Evolutionary conservation across 2,113 vertebrate genomes (phyloP).

Genomic region (Pseudopodoces humilis): DNA sequence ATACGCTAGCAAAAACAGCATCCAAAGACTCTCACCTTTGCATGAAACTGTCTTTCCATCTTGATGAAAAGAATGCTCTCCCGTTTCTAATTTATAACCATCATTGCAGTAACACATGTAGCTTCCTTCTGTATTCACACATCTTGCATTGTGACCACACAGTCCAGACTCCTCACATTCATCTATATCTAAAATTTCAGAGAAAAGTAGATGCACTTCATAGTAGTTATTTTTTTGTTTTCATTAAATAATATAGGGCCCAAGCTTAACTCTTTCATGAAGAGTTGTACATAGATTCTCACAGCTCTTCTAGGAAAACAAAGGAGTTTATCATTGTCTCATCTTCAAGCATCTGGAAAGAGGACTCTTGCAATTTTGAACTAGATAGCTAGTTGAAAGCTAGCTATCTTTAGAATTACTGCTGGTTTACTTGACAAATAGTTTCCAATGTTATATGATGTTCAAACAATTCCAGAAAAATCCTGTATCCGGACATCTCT

Average conservation of each 20-base stretch:
- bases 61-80: slow-evolving; percentile 75
- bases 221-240: not conserved
- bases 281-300: not conserved
- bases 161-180: slow-evolving; percentile 79
- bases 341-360: not conserved
- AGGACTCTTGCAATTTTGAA: not conserved
- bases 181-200: slow-evolving; percentile 78
- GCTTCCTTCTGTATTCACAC: slow-evolving; percentile 81
- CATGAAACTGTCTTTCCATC: slow-evolving; percentile 69
- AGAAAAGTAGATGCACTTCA: not conserved
- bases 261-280: not conserved
- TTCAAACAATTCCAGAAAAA: not conserved
- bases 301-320: not conserved
- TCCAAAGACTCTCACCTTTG: slow-evolving; percentile 72
- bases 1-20: not conserved
- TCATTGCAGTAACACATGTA: slow-evolving; percentile 84
- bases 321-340: not conserved
- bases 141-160: slow-evolving; percentile 82
- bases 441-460: not conserved
- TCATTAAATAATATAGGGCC: not conserved
- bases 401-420: not conserved
- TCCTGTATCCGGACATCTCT: not conserved
- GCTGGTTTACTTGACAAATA: not conserved
- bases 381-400: not conserved
- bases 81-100: slow-evolving; percentile 79